Percentiles rank a stretch among this genome's conserved stretches.
phyloP scores from a whole-genome alignment of 2,797 vertebrate species.

The Spondyliosoma cantharus region DNA sequence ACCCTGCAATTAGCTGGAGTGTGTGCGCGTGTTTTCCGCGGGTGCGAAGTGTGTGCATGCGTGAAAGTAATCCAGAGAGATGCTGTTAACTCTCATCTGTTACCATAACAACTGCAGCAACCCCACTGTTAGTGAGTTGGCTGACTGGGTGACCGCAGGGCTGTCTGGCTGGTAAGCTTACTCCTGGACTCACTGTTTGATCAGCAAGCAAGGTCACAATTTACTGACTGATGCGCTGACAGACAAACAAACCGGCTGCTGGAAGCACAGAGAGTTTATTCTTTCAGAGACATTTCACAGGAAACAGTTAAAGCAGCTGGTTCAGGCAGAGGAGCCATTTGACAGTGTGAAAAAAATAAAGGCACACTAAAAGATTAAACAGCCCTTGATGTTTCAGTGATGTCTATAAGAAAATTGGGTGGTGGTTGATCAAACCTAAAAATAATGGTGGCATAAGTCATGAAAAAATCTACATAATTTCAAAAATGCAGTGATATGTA shows the following conservation, averaged over 20 bases:
- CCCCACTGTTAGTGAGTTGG: constrained; percentile 32
- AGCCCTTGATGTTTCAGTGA: background rate
- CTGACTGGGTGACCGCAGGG: constrained; percentile 40
- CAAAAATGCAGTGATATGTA: background rate
- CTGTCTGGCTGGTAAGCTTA: constrained; percentile 32
- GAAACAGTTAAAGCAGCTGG: background rate
- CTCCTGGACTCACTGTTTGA: constrained; percentile 20
- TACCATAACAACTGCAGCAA: constrained; percentile 79
- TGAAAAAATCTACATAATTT: background rate
- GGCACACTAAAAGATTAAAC: background rate
- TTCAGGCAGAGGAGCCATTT: background rate
- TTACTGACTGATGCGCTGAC: background rate
- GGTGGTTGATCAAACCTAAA: background rate
- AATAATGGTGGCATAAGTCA: background rate
- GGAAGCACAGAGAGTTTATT: background rate
- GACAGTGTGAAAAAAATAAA: background rate
- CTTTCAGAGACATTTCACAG: background rate
- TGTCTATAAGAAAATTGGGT: background rate
- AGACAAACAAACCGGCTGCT: background rate
- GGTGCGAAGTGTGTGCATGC: constrained; percentile 1
- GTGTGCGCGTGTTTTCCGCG: constrained; percentile 9
- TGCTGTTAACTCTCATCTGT: constrained; percentile 75
- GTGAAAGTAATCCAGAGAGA: constrained; percentile 54
- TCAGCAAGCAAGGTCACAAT: constrained; percentile 21
- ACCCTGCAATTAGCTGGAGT: constrained; percentile 61